Percentiles rank a stretch among this genome's conserved stretches.
phyloP scores from a whole-genome alignment of 2,888 invertebrate species.

The Acleris cristana region DNA sequence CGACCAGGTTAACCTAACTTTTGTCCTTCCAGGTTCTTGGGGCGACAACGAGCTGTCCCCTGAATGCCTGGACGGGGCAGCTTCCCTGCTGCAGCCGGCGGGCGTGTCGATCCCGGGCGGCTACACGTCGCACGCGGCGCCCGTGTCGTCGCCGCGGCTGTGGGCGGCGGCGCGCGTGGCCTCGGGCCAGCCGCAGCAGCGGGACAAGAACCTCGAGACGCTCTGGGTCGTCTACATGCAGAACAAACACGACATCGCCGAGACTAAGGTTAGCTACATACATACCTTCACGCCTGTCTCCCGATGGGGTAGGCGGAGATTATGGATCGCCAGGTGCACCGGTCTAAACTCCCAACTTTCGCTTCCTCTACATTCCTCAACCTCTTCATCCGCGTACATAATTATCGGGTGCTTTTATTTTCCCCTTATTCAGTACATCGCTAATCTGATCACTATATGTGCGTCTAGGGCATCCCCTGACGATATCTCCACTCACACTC shows the following conservation, averaged over 20 bases:
- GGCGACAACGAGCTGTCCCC: conserved; percentile 99
- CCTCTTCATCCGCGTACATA: too few relatives aligned
- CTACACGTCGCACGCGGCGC: conserved; percentile 96
- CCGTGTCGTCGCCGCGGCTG: conserved; percentile 95
- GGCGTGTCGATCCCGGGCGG: conserved; percentile 95
- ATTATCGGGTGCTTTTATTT: too few relatives aligned
- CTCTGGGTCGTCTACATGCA: conserved; percentile 97
- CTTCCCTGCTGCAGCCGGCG: conserved; percentile 91
- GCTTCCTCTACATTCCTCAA: too few relatives aligned
- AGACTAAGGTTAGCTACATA: conserved; percentile 78
- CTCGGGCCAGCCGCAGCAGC: conserved; percentile 49
- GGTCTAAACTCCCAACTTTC: too few relatives aligned
- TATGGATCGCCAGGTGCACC: too few relatives aligned
- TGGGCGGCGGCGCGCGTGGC: conserved; percentile 88
- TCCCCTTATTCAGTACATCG: too few relatives aligned
- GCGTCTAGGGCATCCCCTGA: too few relatives aligned
- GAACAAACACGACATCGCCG: conserved; percentile 91
- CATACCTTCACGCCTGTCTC: too few relatives aligned
- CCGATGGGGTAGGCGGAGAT: too few relatives aligned
- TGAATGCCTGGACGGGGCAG: conserved; percentile 98
- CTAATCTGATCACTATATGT: too few relatives aligned
- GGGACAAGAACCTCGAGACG: conserved; percentile 86
- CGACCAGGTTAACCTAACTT: too few relatives aligned
- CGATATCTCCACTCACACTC: too few relatives aligned
- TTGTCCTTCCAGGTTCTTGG: conserved; percentile 87